phyloP scores from a whole-genome alignment of 2,113 vertebrate species.

The Antechinus stuartii region DNA sequence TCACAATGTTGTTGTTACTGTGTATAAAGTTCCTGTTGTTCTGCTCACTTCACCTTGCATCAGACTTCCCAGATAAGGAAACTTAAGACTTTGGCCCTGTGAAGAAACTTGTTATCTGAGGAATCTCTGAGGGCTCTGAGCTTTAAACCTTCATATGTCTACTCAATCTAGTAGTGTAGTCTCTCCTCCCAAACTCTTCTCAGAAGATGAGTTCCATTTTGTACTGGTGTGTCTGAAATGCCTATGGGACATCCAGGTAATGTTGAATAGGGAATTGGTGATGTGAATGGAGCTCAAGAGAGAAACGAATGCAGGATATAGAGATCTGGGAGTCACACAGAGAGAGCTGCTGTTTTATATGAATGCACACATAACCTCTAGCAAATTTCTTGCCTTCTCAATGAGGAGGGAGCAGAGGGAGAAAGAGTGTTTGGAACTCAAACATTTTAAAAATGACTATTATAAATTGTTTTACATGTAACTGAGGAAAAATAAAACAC shows the following conservation, averaged over 20 bases:
- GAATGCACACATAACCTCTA: not conserved
- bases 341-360: not conserved
- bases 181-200: not conserved
- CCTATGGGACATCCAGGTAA: not conserved
- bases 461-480: not conserved
- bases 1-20: no score
- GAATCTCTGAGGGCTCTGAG: not conserved
- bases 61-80: not conserved
- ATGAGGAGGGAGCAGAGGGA: no score
- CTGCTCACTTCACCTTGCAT: not conserved
- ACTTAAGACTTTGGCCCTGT: not conserved
- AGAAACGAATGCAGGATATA: not conserved
- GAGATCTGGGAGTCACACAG: not conserved
- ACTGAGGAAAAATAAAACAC: not conserved
- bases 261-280: not conserved
- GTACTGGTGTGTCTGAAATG: not conserved
- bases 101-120: not conserved
- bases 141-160: not conserved
- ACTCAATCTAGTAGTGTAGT: not conserved
- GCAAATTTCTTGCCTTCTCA: not conserved
- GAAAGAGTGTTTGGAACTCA: not conserved
- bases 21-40: no score
- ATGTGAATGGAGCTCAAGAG: not conserved
- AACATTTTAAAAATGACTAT: no score
- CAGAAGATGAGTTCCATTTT: not conserved